Evolutionary conservation across 2,797 vertebrate genomes (phyloP).

Genomic region (Sarcophilus harrisii): DNA sequence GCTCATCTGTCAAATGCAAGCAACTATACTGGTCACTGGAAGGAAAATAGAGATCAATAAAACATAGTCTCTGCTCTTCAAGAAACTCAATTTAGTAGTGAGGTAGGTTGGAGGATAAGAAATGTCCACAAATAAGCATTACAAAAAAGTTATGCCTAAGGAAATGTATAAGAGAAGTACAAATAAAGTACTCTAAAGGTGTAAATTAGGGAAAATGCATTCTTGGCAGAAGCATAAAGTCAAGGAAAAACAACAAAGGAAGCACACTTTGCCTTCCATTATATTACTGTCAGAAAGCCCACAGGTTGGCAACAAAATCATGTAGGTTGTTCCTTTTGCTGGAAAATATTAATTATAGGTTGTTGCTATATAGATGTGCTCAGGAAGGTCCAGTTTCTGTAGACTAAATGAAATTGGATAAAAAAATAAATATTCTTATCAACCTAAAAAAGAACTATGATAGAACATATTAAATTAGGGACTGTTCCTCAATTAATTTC

Average conservation of each 20-base stretch:
- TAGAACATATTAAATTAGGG: not conserved
- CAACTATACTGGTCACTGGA: not conserved
- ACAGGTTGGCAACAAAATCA: not conserved
- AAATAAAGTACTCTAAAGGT: not conserved
- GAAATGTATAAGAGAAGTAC: not conserved
- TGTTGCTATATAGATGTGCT: not conserved
- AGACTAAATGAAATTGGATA: not conserved
- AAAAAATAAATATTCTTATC: not conserved
- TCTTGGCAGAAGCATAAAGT: constrained; percentile 52
- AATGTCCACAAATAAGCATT: not conserved
- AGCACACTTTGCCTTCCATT: not conserved
- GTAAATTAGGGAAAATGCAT: not conserved
- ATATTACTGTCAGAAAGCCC: not conserved
- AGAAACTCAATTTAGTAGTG: not conserved
- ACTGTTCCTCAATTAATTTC: not conserved
- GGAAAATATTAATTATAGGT: not conserved
- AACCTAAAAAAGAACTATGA: not conserved
- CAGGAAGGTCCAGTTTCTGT: not conserved
- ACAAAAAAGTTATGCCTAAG: not conserved
- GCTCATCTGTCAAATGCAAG: not conserved
- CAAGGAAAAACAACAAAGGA: not conserved
- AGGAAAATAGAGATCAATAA: not conserved
- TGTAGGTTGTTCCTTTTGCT: not conserved
- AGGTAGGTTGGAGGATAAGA: not conserved
- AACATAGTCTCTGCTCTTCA: not conserved